Evolutionary conservation across 2,888 invertebrate species (phyloP).

Genomic region (Agrilus cyanescens): DNA sequence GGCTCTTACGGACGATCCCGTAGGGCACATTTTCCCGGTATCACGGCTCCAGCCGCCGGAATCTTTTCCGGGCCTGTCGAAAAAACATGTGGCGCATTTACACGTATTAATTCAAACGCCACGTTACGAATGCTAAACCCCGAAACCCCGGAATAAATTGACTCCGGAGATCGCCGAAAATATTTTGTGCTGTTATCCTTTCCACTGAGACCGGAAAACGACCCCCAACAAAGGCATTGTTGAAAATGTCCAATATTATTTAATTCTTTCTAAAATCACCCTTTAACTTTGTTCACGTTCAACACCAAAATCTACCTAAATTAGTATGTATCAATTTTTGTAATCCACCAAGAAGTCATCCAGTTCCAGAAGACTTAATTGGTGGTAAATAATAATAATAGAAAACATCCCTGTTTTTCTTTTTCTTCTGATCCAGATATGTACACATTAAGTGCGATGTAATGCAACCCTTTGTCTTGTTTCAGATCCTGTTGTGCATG

Average conservation of each 20-base stretch:
- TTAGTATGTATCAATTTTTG: no score
- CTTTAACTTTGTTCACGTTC: no score
- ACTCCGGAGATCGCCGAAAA: constrained; percentile 16
- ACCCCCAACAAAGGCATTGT: no score
- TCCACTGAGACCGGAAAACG: constrained; percentile 7
- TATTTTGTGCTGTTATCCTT: background rate
- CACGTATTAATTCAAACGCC: constrained; percentile 34
- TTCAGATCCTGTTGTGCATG: constrained; percentile 32
- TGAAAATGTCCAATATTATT: no score
- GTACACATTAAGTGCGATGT: no score
- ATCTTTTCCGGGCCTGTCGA: constrained; percentile 31
- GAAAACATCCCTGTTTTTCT: no score
- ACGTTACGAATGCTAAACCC: constrained; percentile 30
- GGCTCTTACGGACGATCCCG: constrained; percentile 21
- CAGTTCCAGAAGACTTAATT: no score
- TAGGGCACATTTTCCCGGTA: constrained; percentile 21
- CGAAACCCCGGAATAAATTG: constrained; percentile 31
- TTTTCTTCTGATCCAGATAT: no score
- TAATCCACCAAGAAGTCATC: no score
- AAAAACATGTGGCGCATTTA: constrained; percentile 33
- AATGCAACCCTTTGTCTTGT: constrained; percentile 8
- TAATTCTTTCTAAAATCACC: no score
- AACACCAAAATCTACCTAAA: no score
- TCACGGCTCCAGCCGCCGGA: constrained; percentile 16
- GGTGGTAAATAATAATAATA: no score